A percentile compares a stretch with the other conserved stretches of the same genome.
These are phyloP conservation scores for Ceratina japonica DNA, from an alignment of 1,140 invertebrate species.

Conservation along the genomic window DNA sequence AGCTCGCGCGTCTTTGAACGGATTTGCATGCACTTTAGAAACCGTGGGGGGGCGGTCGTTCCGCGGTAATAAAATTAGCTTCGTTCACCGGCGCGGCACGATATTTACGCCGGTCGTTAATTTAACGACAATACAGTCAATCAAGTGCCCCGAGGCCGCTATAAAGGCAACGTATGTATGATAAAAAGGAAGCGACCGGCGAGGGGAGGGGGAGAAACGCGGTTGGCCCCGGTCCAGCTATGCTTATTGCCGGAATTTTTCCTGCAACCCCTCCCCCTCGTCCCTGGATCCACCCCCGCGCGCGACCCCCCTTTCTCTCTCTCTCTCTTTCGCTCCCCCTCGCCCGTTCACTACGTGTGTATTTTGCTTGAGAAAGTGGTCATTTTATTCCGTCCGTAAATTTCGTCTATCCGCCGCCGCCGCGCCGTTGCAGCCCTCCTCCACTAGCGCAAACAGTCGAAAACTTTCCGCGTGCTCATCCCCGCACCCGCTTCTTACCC, in stretches of 20 bases:
- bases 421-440: neutral
- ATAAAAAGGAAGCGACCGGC: conserved; percentile 42
- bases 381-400: conserved; percentile 58
- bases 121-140: conserved; percentile 51
- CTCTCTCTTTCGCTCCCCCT: neutral
- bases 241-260: conserved; percentile 63
- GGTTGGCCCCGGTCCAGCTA: conserved; percentile 53
- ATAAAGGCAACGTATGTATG: conserved; percentile 49
- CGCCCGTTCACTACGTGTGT: conserved; percentile 6
- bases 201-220: conserved; percentile 33
- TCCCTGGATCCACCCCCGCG: neutral
- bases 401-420: conserved; percentile 43
- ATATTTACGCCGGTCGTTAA: conserved; percentile 47
- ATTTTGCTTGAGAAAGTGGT: conserved; percentile 53
- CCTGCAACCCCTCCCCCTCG: conserved; percentile 20
- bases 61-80: conserved; percentile 40
- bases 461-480: conserved; percentile 28
- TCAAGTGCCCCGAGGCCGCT: conserved; percentile 29
- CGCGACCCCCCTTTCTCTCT: too few relatives aligned
- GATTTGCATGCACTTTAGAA: conserved; percentile 15
- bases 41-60: neutral
- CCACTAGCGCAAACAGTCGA: conserved; percentile 20
- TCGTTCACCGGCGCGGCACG: neutral
- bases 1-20: conserved; percentile 1
- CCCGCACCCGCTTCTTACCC: neutral